These are phyloP conservation scores for Ibidorhyncha struthersii DNA, from an alignment of 2,113 vertebrate genomes.

Conservation along the genomic window DNA sequence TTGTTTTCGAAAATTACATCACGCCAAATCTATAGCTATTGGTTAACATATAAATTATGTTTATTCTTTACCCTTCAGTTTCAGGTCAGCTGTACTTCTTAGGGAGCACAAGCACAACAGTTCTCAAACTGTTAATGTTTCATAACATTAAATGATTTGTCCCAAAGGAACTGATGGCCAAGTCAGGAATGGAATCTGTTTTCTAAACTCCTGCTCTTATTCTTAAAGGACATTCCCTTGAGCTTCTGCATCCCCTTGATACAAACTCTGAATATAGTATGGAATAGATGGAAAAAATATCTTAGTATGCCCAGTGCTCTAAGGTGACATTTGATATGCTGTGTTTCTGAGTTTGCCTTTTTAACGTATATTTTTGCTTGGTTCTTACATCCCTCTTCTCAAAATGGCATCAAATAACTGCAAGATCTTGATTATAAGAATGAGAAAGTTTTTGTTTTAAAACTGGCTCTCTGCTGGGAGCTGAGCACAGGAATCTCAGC, in stretches of 20 bases:
- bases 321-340: not conserved
- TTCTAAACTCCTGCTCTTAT: not conserved
- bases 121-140: not conserved
- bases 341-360: not conserved
- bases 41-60: not conserved
- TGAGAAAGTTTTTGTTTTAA: not conserved
- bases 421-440: not conserved
- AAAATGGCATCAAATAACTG: not conserved
- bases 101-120: not conserved
- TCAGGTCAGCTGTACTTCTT: not conserved
- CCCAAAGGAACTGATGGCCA: not conserved
- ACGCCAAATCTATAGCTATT: not conserved
- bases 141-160: not conserved
- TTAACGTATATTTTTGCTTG: not conserved
- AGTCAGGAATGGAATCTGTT: not conserved
- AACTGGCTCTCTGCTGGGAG: not conserved
- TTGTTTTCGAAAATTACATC: not conserved
- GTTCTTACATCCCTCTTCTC: not conserved
- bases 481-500: not conserved
- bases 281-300: not conserved
- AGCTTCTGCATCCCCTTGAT: not conserved
- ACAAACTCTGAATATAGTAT: not conserved
- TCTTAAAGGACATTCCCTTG: not conserved
- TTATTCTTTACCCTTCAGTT: not conserved
- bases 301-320: fast-evolving